A percentile compares a stretch with the other conserved stretches of the same genome.
These are phyloP conservation scores for Brachylomia viminalis DNA, from an alignment of 2,888 invertebrate species.

Conservation along the genomic window DNA sequence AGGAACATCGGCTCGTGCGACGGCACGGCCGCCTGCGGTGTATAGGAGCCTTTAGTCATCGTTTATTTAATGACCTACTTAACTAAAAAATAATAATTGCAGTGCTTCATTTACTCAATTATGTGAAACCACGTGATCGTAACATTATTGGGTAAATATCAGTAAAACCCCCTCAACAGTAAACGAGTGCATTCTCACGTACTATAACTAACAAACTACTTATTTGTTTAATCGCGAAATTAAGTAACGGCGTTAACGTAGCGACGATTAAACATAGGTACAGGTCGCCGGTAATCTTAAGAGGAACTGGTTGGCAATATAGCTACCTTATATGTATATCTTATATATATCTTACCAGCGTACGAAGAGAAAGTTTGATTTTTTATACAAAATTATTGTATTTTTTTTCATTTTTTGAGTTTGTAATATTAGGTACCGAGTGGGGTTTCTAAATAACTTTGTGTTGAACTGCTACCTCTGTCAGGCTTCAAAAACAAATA, in stretches of 20 bases:
- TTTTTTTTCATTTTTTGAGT: background rate
- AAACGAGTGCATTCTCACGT: background rate
- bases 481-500: too few relatives aligned
- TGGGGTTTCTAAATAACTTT: background rate
- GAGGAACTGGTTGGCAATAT: too few relatives aligned
- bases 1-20: too few relatives aligned
- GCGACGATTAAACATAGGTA: constrained; percentile 29
- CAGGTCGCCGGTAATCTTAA: constrained; percentile 42
- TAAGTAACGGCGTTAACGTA: constrained; percentile 14
- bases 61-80: background rate
- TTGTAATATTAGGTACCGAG: background rate
- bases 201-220: constrained; percentile 1
- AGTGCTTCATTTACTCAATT: background rate
- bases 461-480: too few relatives aligned
- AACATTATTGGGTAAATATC: background rate
- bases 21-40: background rate
- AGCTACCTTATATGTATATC: too few relatives aligned
- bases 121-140: background rate
- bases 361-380: background rate
- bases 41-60: background rate
- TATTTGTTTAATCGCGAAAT: constrained; percentile 29
- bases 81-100: background rate
- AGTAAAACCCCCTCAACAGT: background rate
- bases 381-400: background rate
- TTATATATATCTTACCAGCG: too few relatives aligned